phyloP scores from a whole-genome alignment of 2,888 invertebrate species.

The Shargacucullia verbasci region DNA sequence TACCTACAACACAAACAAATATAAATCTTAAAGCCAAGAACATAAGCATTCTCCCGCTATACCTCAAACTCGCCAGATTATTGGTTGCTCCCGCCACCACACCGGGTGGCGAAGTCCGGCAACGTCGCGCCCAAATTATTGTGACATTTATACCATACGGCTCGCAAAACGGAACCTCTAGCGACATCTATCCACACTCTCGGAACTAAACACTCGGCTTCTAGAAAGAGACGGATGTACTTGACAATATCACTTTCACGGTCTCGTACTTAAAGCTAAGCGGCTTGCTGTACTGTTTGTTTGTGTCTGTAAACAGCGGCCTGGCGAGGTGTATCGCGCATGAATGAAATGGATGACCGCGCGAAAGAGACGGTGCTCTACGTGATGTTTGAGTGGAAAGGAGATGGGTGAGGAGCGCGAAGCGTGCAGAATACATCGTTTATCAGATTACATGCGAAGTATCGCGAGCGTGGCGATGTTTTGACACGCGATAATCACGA shows the following conservation, averaged over 20 bases:
- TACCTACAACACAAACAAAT: slow-evolving; percentile 65
- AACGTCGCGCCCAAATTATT: slow-evolving; percentile 87
- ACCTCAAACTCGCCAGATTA: slow-evolving; percentile 72
- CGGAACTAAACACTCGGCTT: slow-evolving; percentile 76
- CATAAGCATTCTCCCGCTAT: slow-evolving; percentile 65
- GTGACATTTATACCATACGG: slow-evolving; percentile 82
- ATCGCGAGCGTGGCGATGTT: slow-evolving; percentile 90
- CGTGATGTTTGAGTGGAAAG: slow-evolving; percentile 60
- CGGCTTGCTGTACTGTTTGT: slow-evolving; percentile 89
- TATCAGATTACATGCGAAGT: slow-evolving; percentile 90
- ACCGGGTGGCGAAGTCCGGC: slow-evolving; percentile 87
- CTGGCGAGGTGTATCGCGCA: slow-evolving; percentile 87
- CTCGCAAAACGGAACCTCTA: slow-evolving; percentile 74
- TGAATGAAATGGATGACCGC: slow-evolving; percentile 89
- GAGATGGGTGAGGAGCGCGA: slow-evolving; percentile 77
- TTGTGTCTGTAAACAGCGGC: slow-evolving; percentile 89
- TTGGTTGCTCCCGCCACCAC: slow-evolving; percentile 81
- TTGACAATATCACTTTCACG: slow-evolving; percentile 89
- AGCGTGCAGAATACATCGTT: slow-evolving; percentile 89
- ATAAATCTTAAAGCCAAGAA: slow-evolving; percentile 63
- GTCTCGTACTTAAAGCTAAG: slow-evolving; percentile 89
- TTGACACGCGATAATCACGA: slow-evolving; percentile 90
- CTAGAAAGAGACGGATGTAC: slow-evolving; percentile 82
- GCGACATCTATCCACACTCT: slow-evolving; percentile 81
- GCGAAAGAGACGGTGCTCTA: slow-evolving; percentile 69